Evolutionary conservation across 2,113 vertebrate species (phyloP).

Genomic region (Centrocercus urophasianus): DNA sequence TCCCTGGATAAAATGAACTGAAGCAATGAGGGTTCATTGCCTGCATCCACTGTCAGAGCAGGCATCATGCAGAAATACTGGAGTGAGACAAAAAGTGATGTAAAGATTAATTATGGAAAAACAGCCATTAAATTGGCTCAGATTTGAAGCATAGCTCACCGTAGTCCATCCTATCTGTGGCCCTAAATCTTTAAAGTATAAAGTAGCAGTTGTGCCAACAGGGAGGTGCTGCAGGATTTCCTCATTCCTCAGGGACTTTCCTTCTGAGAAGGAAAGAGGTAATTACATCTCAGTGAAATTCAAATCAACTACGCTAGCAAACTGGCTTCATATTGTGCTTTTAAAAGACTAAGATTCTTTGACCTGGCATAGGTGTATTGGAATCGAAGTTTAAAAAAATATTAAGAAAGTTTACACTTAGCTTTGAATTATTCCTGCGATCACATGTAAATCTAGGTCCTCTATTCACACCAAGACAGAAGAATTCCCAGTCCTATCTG

Average conservation of each 20-base stretch:
- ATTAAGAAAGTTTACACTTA: background rate
- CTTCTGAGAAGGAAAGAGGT: conserved; percentile 79
- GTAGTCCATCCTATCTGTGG: conserved; percentile 91
- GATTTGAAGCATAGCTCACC: conserved; percentile 73
- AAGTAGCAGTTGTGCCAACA: conserved; percentile 85
- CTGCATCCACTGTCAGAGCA: conserved; percentile 31
- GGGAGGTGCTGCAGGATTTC: conserved; percentile 86
- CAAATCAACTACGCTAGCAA: background rate
- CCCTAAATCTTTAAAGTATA: conserved; percentile 91
- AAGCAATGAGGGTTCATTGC: conserved; percentile 43
- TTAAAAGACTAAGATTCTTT: background rate
- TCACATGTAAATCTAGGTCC: background rate
- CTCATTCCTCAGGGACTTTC: conserved; percentile 84
- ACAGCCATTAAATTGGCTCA: conserved; percentile 34
- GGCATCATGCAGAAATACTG: conserved; percentile 41
- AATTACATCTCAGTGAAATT: conserved; percentile 33
- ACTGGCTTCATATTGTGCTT: background rate
- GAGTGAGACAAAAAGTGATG: conserved; percentile 24
- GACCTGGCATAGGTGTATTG: background rate
- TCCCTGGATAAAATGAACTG: conserved; percentile 45
- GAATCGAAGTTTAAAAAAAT: background rate
- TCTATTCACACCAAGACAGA: background rate
- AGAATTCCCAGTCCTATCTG: background rate
- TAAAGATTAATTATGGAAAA: conserved; percentile 52
- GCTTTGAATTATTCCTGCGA: background rate